These are phyloP conservation scores for Limnothrissa miodon DNA, from an alignment of 2,113 vertebrate species.

Conservation along the genomic window DNA sequence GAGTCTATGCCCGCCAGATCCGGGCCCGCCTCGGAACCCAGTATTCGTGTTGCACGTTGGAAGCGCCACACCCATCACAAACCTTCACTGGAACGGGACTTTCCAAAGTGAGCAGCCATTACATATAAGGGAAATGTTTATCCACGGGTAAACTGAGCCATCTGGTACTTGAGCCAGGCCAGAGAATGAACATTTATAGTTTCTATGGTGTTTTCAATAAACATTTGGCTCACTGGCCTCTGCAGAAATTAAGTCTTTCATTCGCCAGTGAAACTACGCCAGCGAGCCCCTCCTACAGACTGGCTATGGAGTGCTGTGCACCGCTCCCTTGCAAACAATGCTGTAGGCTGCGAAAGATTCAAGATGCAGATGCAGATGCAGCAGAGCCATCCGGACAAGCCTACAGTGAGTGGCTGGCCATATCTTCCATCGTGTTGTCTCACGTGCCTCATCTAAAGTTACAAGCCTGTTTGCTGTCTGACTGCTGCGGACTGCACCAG, in stretches of 20 bases:
- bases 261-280: neutral
- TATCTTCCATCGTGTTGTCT: neutral
- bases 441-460: neutral
- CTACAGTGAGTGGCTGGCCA: neutral
- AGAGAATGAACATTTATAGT: slow-evolving; percentile 16
- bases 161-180: neutral
- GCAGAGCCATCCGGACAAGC: neutral
- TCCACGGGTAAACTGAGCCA: slow-evolving; percentile 15
- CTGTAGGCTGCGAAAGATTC: neutral
- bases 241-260: neutral
- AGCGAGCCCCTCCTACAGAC: neutral
- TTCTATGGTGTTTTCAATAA: slow-evolving; percentile 18
- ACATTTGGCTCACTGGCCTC: neutral
- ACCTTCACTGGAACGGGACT: neutral
- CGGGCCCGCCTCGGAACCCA: neutral
- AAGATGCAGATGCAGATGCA: neutral
- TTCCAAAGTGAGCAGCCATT: neutral
- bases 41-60: neutral
- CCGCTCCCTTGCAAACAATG: neutral
- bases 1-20: too few species aligned
- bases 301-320: neutral
- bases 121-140: slow-evolving; percentile 13
- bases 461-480: neutral
- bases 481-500: neutral
- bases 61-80: neutral